These are phyloP conservation scores for Podarcis siculus DNA, from an alignment of 2,797 vertebrate species.

Conservation along the genomic window DNA sequence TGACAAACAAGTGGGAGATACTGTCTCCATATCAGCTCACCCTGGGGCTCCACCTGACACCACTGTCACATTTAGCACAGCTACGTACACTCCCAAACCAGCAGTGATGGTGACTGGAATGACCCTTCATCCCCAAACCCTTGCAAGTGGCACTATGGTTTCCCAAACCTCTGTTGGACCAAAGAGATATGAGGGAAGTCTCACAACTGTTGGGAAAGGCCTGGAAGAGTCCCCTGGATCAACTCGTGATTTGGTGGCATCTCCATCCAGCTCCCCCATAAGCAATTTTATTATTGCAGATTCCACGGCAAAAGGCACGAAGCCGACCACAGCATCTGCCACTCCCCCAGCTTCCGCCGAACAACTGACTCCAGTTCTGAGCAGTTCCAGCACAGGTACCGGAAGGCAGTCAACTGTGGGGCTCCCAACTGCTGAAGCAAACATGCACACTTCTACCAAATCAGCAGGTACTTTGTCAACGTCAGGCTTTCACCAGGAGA, in stretches of 20 bases:
- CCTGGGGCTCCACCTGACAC: not conserved
- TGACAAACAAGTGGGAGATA: not conserved
- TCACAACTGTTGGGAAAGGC: not conserved
- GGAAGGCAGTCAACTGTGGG: not conserved
- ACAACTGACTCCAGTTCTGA: not conserved
- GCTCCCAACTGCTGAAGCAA: not conserved
- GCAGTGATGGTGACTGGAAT: not conserved
- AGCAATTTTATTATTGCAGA: not conserved
- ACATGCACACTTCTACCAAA: not conserved
- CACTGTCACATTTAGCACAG: not conserved
- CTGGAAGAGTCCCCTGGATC: not conserved
- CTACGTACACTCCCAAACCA: not conserved
- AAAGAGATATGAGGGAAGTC: not conserved
- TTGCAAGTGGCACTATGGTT: not conserved
- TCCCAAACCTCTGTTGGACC: not conserved
- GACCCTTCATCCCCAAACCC: not conserved
- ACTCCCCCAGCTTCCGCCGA: not conserved
- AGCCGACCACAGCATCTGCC: not conserved
- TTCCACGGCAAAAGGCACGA: not conserved
- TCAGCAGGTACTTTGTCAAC: not conserved
- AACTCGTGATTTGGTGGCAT: not conserved
- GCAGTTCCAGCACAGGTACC: too few species aligned
- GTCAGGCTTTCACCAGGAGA: not conserved
- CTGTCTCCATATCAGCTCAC: not conserved
- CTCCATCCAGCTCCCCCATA: not conserved